These are phyloP conservation scores for Tarsius wallacei DNA, from an alignment of 2,797 vertebrate species.

Conservation along the genomic window DNA sequence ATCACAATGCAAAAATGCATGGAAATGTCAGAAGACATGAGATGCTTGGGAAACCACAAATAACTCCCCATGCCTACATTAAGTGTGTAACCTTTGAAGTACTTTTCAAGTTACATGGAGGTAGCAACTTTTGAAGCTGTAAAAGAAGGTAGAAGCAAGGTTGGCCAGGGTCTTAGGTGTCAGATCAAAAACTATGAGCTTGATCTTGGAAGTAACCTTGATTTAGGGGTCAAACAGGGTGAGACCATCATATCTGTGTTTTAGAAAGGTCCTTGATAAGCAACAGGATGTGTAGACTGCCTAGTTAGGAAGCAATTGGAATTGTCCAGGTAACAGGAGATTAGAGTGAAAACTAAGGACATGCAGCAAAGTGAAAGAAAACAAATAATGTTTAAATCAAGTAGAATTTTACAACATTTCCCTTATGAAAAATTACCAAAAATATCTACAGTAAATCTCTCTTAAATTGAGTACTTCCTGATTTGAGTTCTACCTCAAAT, in stretches of 20 bases:
- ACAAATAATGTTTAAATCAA: neutral
- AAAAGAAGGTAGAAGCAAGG: neutral
- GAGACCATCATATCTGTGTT: neutral
- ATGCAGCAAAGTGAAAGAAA: neutral
- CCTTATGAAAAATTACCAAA: neutral
- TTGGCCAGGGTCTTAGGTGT: neutral
- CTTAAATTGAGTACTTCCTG: neutral
- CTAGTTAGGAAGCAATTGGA: neutral
- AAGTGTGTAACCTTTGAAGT: neutral
- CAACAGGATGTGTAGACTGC: neutral
- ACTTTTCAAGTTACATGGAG: neutral
- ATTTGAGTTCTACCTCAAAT: slow-evolving; percentile 9
- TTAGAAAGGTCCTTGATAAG: neutral
- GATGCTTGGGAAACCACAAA: neutral
- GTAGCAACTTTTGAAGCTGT: neutral
- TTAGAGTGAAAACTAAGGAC: neutral
- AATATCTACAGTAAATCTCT: neutral
- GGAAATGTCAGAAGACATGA: neutral
- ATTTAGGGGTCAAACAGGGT: neutral
- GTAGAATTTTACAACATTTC: neutral
- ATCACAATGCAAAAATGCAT: neutral
- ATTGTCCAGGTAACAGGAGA: neutral
- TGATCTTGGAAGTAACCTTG: neutral
- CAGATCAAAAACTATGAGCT: neutral
- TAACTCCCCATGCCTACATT: neutral